Evolutionary conservation across 2,797 vertebrate genomes (phyloP), one percentile per base, ranked within the genome.

Genomic region (Nannoperca obscura): DNA sequence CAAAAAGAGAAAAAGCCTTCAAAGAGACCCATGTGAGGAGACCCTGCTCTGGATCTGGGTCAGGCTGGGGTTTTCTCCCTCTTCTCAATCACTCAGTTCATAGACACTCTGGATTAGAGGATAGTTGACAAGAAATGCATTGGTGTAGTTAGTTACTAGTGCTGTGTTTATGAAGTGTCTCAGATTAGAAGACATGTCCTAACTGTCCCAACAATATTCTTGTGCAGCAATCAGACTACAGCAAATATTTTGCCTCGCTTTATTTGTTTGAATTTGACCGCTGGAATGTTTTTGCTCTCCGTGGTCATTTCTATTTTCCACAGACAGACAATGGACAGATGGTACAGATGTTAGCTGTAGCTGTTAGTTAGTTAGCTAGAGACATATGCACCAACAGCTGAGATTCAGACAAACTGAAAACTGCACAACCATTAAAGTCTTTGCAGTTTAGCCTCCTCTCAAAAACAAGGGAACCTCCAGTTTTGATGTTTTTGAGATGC

Each of bases 1-100:
- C 55, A 67, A 68, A 74, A 34, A 80, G 38, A 83, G 40, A 63
- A 58, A 27, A 42, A 65, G 27, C 24, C 75, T 71, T 84, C 80
- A 84, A 81, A 86, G 63, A 42, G 34, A 72, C 42, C 14, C 5
- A 13, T 55, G 71, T 27, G 58, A 76, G 72, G 49, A 68, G 38
- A 81, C 53, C 32, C 46, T 17, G 50, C 76, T 68, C 52, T 57
- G 54, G 75, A 80, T 85, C 14, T 80, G 71, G 76, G 79, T 88
- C 76, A 78, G 47, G 14, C 34, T 52, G 36, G 60, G 70, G 62
- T 54, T 71, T 53, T 67, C 60, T 61, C 42, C 49, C 0, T 34
- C 60, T 65, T 38, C 65, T 17, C 30, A 0, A 36, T 69, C 49
- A 1, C 36, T 34, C 22, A 50, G 38, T 50, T 72, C 50, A 46